Percentiles rank a stretch among this genome's conserved stretches.
phyloP scores from a whole-genome alignment of 2,888 invertebrate genomes.

The Ypsolopha sequella region DNA sequence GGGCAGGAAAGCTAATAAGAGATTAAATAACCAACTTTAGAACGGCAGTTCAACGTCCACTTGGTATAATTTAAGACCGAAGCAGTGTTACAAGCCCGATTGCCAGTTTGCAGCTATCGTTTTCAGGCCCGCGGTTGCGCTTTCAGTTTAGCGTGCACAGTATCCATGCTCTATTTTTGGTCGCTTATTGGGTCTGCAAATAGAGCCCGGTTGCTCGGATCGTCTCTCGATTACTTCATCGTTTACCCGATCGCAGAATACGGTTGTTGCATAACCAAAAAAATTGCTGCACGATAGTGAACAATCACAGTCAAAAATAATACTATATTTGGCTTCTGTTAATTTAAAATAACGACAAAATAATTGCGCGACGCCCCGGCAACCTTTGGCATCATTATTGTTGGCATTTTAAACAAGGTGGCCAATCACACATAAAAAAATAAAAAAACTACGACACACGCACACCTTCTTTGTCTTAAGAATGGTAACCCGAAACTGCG shows the following conservation, averaged over 20 bases:
- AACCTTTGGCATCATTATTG: no score
- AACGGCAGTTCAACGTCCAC: neutral
- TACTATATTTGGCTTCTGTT: no score
- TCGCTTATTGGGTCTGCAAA: conserved; percentile 18
- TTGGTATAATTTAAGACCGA: neutral
- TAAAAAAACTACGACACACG: no score
- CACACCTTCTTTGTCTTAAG: no score
- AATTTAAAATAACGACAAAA: no score
- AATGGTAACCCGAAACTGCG: no score
- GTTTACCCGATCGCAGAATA: conserved; percentile 1
- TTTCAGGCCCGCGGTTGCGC: conserved; percentile 39
- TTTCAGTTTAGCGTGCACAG: conserved; percentile 31
- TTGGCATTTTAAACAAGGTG: no score
- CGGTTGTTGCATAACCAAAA: no score
- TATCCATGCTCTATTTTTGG: conserved; percentile 25
- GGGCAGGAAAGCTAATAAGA: neutral
- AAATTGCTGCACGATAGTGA: no score
- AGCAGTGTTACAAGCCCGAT: conserved; percentile 13
- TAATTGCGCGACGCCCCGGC: no score
- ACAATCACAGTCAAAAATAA: no score
- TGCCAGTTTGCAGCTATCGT: conserved; percentile 40
- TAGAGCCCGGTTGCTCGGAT: conserved; percentile 10
- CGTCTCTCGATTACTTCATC: conserved; percentile 15
- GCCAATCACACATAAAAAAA: no score
- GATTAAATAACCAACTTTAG: neutral